Conservation (phyloP, 1,140 invertebrate genomes). For the Drosophila nigromelanica region DNA sequence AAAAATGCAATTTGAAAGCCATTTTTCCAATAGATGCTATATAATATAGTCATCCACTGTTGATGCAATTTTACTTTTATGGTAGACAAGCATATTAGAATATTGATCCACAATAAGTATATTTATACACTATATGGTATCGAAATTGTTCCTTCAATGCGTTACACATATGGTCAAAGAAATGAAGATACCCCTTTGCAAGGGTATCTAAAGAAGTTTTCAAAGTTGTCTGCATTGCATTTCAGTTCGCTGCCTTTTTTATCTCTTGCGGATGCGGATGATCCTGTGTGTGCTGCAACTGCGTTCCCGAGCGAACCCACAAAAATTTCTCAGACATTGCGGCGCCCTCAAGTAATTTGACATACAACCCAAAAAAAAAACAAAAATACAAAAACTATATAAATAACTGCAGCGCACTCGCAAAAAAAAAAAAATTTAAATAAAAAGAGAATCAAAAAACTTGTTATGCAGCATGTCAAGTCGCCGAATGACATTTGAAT, state of each 20-base stretch:
- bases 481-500: conserved; percentile 62
- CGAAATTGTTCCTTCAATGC: too few species aligned
- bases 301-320: conserved; percentile 62
- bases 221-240: conserved; percentile 36
- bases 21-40: too few species aligned
- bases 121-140: too few species aligned
- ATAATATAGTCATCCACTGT: too few species aligned
- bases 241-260: conserved; percentile 10
- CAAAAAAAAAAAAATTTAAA: conserved; percentile 24
- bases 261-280: neutral
- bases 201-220: conserved; percentile 3
- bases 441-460: conserved; percentile 50
- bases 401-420: conserved; percentile 51
- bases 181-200: too few species aligned
- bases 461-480: conserved; percentile 79
- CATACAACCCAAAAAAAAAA: conserved; percentile 46
- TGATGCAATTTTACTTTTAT: too few species aligned
- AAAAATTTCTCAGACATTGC: conserved; percentile 77
- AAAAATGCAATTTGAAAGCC: too few species aligned
- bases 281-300: conserved; percentile 42
- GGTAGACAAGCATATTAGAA: too few species aligned
- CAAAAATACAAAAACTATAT: conserved; percentile 17
- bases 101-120: too few species aligned
- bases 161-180: too few species aligned
- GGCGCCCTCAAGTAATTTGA: conserved; percentile 81